A percentile compares a stretch with the other conserved stretches of the same genome.
These are phyloP conservation scores for Cyclura pinguis DNA, from an alignment of 2,797 vertebrate species.

Conservation along the genomic window DNA sequence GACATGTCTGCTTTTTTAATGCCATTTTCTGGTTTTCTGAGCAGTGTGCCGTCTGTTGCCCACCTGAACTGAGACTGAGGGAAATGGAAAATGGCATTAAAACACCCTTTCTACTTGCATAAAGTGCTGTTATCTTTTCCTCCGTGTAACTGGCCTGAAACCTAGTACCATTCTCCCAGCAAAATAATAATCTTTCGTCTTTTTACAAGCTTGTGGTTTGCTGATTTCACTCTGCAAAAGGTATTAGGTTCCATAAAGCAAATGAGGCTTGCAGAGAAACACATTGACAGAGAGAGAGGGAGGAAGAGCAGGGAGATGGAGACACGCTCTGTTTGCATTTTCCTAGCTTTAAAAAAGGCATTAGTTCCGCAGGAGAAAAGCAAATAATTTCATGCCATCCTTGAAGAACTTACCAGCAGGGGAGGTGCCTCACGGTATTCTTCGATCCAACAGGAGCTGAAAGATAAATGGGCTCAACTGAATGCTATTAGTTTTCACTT, in stretches of 20 bases:
- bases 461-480: background rate
- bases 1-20: background rate
- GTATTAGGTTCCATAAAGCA: background rate
- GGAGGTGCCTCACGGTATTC: background rate
- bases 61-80: background rate
- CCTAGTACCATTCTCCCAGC: background rate
- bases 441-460: slow-evolving; percentile 24
- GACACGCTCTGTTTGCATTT: background rate
- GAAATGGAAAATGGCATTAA: background rate
- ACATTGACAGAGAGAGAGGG: background rate
- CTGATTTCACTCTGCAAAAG: background rate
- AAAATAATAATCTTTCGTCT: background rate
- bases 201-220: background rate
- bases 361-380: slow-evolving; percentile 8
- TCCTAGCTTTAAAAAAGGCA: background rate
- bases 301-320: no score
- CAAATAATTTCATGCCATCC: background rate
- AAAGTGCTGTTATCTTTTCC: background rate
- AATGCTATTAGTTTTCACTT: background rate
- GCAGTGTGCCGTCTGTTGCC: background rate
- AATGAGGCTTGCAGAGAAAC: slow-evolving; percentile 10
- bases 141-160: background rate
- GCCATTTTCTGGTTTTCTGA: no score
- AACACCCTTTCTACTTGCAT: no score
- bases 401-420: slow-evolving; percentile 26